Percentiles rank a stretch among this genome's conserved stretches.
Evolutionary conservation across 2,113 vertebrate genomes (phyloP).

Genomic region (Mungos mungo): DNA sequence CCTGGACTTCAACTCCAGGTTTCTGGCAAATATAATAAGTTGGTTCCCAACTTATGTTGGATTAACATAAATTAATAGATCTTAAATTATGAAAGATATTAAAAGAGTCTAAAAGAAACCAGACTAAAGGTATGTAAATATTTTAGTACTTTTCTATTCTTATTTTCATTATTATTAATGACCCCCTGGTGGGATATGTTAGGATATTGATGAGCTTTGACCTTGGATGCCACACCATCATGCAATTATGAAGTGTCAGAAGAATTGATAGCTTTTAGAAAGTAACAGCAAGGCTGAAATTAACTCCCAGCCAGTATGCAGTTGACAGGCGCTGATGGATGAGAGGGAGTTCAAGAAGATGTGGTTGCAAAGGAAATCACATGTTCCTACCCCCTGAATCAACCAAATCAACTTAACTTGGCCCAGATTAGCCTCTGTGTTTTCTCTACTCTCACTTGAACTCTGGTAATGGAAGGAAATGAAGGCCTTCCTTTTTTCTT

Average conservation of each 20-base stretch:
- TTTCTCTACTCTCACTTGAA: neutral
- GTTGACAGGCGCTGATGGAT: constrained; percentile 39
- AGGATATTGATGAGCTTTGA: constrained; percentile 65
- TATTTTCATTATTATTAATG: constrained; percentile 80
- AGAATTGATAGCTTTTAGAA: constrained; percentile 67
- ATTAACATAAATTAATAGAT: constrained; percentile 58
- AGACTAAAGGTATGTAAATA: constrained; percentile 58
- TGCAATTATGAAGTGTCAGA: constrained; percentile 66
- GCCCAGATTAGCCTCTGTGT: neutral
- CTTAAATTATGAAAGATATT: constrained; percentile 64
- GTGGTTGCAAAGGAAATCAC: neutral
- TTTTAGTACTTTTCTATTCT: constrained; percentile 69
- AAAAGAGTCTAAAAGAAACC: constrained; percentile 60
- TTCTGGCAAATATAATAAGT: neutral
- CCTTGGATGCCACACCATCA: constrained; percentile 34
- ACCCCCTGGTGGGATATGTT: constrained; percentile 59
- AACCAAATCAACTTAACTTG: neutral
- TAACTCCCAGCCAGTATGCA: constrained; percentile 14
- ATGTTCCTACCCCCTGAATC: neutral
- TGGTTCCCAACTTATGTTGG: constrained; percentile 1
- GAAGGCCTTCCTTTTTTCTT: neutral
- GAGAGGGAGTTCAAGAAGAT: neutral
- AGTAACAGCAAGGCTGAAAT: constrained; percentile 56
- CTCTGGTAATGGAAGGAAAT: neutral
- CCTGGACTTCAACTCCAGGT: neutral